A percentile compares a stretch with the other conserved stretches of the same genome.
These are phyloP conservation scores for Diuraphis noxia DNA, from an alignment of 1,140 invertebrate genomes.

Conservation along the genomic window DNA sequence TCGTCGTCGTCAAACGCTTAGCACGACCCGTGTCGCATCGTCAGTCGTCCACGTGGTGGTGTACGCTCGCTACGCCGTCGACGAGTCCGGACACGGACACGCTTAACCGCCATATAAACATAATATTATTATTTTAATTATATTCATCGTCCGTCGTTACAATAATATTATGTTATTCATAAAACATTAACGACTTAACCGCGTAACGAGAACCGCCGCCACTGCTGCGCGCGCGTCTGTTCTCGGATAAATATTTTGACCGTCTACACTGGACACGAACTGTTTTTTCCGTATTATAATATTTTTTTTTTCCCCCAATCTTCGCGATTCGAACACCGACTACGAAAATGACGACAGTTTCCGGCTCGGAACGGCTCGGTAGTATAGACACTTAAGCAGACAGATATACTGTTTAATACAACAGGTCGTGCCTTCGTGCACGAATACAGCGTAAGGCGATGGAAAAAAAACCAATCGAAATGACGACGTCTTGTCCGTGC, in stretches of 20 bases:
- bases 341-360: not conserved
- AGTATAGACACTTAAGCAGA: not conserved
- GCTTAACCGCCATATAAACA: not conserved
- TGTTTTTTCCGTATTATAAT: not conserved
- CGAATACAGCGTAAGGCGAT: not conserved
- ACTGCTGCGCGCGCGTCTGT: too few species aligned
- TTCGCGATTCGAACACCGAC: not conserved
- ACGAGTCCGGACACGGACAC: not conserved
- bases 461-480: not conserved
- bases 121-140: not conserved
- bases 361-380: not conserved
- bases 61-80: not conserved
- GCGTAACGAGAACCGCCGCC: too few species aligned
- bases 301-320: not conserved
- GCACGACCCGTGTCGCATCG: not conserved
- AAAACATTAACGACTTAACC: too few species aligned
- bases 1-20: not conserved
- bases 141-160: not conserved
- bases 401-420: not conserved
- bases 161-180: too few species aligned
- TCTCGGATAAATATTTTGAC: too few species aligned
- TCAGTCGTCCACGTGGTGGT: conserved; percentile 52
- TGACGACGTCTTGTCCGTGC: conserved; percentile 25
- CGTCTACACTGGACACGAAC: not conserved
- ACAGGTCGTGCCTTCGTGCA: not conserved